phyloP scores from a whole-genome alignment of 2,888 invertebrate genomes.

The Mesorhabditis belari region DNA sequence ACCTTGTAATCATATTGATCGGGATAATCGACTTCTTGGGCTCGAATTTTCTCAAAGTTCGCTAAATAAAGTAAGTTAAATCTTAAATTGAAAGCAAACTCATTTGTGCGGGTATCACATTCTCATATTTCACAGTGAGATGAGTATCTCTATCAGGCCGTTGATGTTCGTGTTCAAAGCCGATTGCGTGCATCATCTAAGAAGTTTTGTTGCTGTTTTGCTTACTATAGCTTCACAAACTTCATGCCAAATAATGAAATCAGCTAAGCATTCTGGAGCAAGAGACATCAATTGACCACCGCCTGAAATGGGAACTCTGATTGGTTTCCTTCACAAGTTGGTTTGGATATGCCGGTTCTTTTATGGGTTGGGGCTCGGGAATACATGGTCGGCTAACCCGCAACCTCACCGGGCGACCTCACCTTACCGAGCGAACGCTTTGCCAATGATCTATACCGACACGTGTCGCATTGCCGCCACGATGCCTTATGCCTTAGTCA shows the following conservation, averaged over 20 bases:
- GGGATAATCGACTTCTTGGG: constrained; percentile 23
- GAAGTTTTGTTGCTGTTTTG: not conserved
- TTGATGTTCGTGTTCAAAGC: constrained; percentile 46
- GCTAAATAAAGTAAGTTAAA: constrained; percentile 12
- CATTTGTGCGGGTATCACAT: constrained; percentile 32
- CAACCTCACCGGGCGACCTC: not conserved
- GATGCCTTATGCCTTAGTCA: not conserved
- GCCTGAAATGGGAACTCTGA: constrained; percentile 3
- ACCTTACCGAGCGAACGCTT: no score
- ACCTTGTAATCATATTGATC: constrained; percentile 29
- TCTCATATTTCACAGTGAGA: constrained; percentile 27
- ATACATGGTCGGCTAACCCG: not conserved
- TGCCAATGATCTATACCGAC: no score
- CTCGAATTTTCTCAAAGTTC: constrained; percentile 35
- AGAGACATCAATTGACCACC: constrained; percentile 29
- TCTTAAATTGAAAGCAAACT: constrained; percentile 10
- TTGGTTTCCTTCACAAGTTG: not conserved
- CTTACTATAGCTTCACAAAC: not conserved
- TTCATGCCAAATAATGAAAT: constrained; percentile 44
- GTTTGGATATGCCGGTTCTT: no score
- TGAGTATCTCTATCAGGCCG: constrained; percentile 36
- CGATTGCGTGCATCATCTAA: constrained; percentile 31
- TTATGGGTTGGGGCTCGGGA: no score
- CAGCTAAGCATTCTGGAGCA: constrained; percentile 34
- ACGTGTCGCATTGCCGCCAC: not conserved